Evolutionary conservation across 2,797 vertebrate species (phyloP).

Genomic region (Oreonectes daqikongensis): DNA sequence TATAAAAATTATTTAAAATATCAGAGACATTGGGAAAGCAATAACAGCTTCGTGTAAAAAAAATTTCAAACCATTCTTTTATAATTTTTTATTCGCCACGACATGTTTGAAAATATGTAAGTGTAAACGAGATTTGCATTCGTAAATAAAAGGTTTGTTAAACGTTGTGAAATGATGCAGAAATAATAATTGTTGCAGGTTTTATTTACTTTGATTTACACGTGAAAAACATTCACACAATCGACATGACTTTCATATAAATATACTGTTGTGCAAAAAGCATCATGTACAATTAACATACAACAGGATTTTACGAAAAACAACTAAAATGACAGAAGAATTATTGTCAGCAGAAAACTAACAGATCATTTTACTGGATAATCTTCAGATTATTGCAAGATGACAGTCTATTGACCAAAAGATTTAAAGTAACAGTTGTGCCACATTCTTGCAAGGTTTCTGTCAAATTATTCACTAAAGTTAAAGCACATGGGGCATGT

Average conservation of each 20-base stretch:
- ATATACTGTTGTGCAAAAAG: constrained; percentile 74
- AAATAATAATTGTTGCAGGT: constrained; percentile 5
- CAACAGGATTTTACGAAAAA: neutral
- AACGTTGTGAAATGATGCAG: too few species aligned
- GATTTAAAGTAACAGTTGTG: neutral
- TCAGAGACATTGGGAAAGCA: too few species aligned
- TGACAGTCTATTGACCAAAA: neutral
- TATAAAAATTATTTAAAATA: too few species aligned
- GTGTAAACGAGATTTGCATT: too few species aligned
- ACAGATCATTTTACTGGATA: too few species aligned
- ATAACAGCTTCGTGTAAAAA: too few species aligned
- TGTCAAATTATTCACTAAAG: neutral
- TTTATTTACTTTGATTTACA: constrained; percentile 48
- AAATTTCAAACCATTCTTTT: too few species aligned
- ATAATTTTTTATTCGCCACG: too few species aligned
- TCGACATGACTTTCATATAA: constrained; percentile 46
- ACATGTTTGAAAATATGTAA: too few species aligned
- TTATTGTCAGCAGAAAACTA: neutral
- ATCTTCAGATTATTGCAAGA: neutral
- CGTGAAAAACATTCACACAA: constrained; percentile 36
- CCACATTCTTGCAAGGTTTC: neutral
- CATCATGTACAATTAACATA: constrained; percentile 57
- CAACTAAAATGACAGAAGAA: constrained; percentile 1
- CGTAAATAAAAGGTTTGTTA: too few species aligned
- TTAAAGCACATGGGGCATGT: neutral